Base-by-base conservation (phyloP, 1,140 invertebrate species). In the Caenorhabditis briggsae region DNA sequence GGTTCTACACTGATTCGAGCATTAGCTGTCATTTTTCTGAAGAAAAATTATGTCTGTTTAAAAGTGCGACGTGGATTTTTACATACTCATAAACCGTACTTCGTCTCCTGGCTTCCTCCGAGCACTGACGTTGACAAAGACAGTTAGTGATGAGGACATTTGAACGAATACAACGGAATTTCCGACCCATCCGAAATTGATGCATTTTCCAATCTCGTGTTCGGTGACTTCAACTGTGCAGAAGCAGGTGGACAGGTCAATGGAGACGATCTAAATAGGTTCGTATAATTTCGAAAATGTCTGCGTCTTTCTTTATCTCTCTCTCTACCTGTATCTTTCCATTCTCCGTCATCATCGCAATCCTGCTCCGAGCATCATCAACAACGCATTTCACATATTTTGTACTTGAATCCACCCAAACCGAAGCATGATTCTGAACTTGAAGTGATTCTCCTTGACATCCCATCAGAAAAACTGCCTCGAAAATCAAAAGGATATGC, bases 391-490 rank as follows among this genome's bases (percentile, higher is more conserved):
- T 83, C 53, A 56, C 82, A 43, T 83, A 56, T 46, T 20, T 48
- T 25, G 53, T 83, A 5, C n/a, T 48, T 18, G 53, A 5, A 58
- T 59, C 82, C 8, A 56, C 82, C 82, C 56, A 58, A 41, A n/a
- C 53, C 9, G 53, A 41, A 12, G 53, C 82, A 41, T 64, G 59
- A 41, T 78, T 83, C 48, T 56, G 61, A 43, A 84, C 55, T 20
- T 46, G 7, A 18, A 87, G 50, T 8, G 50, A 55, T 55, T 87
- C 86, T 46, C 86, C 86, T 41, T 87, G 86, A 14, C 65, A 55
- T 43, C 82, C 82, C 20, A 48, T 74, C 16, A 87, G 82, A 41
- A 87, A 87, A 16, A 65, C 83, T 12, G 50, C 41, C 12, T 56
- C 65, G 6, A 84, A 25, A 14, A 85, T 83, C 3, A 84, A 20